Conservation (phyloP, 2,888 invertebrate species). For the Pecten maximus region DNA sequence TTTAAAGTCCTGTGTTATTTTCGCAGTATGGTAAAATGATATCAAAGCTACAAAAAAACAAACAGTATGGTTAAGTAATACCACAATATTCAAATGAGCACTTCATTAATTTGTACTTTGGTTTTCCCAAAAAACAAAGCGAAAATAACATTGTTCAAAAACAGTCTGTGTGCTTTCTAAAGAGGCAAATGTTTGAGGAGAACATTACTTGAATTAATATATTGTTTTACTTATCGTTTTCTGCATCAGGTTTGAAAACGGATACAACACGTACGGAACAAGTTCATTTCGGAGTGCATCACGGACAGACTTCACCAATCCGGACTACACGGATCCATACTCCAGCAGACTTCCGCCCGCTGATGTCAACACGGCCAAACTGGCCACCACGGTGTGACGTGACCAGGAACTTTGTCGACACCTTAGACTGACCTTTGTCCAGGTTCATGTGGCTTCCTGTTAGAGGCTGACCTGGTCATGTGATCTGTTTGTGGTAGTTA, state of each 20-base stretch:
- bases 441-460: background rate
- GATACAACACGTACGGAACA: slow-evolving; percentile 60
- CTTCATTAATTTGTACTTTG: too few relatives aligned
- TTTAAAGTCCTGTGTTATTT: too few relatives aligned
- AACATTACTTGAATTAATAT: too few relatives aligned
- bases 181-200: background rate
- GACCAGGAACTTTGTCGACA: slow-evolving; percentile 25
- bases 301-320: slow-evolving; percentile 62
- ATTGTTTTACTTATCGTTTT: background rate
- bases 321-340: slow-evolving; percentile 59
- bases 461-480: background rate
- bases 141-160: background rate
- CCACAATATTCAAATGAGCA: too few relatives aligned
- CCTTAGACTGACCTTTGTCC: background rate
- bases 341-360: slow-evolving; percentile 65
- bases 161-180: background rate
- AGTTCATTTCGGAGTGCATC: slow-evolving; percentile 67
- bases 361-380: slow-evolving; percentile 70
- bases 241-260: slow-evolving; percentile 56
- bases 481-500: background rate
- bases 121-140: too few relatives aligned
- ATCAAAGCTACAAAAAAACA: too few relatives aligned
- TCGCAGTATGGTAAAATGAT: too few relatives aligned
- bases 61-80: too few relatives aligned
- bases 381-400: slow-evolving; percentile 76